Conservation (phyloP, 2,113 vertebrate genomes). For the Hypocryptadius cinnamomeus region DNA sequence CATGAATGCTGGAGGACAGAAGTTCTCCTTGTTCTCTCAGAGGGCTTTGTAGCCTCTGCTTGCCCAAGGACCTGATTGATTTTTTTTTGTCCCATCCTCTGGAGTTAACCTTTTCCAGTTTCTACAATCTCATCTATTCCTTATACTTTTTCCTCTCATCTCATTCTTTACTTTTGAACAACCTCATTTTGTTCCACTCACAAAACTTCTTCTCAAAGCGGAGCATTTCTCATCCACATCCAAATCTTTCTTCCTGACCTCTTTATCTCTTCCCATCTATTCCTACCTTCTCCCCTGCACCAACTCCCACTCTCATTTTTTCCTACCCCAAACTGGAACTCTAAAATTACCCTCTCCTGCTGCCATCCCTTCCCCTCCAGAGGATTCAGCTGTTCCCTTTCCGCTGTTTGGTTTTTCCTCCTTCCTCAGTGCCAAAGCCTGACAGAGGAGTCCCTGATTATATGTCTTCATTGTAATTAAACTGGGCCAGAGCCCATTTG, state of each 20-base stretch:
- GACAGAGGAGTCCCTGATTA: conserved; percentile 51
- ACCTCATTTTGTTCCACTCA: background rate
- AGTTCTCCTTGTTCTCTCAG: background rate
- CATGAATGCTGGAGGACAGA: background rate
- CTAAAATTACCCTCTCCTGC: background rate
- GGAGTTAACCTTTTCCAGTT: background rate
- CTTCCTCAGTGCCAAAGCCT: background rate
- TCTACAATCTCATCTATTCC: background rate
- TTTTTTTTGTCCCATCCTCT: background rate
- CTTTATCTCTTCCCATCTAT: background rate
- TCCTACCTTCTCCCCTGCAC: background rate
- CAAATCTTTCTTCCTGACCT: background rate
- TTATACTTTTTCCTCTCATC: background rate
- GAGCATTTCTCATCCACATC: background rate
- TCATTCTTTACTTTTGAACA: background rate
- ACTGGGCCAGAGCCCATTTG: conserved; percentile 39
- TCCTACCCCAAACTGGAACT: background rate
- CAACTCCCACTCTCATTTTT: background rate
- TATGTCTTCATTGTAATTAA: conserved; percentile 64
- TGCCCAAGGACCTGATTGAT: background rate
- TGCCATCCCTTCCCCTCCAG: background rate
- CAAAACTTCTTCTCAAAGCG: background rate
- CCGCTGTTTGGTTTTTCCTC: background rate
- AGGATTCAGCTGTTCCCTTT: background rate
- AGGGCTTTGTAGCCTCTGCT: background rate